Percentiles rank a stretch among this genome's conserved stretches.
These are phyloP conservation scores for Stenichneumon culpator DNA, from an alignment of 2,888 invertebrate species.

Conservation along the genomic window DNA sequence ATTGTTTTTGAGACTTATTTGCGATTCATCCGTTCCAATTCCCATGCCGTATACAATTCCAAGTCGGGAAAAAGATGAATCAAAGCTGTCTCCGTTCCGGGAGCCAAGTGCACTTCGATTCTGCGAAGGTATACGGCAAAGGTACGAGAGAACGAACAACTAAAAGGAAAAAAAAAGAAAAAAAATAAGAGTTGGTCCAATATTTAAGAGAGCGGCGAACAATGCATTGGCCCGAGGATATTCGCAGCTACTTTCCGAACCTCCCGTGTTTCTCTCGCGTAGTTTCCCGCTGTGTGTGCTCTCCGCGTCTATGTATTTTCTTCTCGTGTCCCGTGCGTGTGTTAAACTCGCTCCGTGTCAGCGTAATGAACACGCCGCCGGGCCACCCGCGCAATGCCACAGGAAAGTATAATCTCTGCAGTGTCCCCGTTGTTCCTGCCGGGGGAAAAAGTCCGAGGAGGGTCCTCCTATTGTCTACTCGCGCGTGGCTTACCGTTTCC, in stretches of 20 bases:
- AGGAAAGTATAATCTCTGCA: conserved; percentile 65
- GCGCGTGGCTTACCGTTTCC: conserved; percentile 67
- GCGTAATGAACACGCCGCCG: conserved; percentile 79
- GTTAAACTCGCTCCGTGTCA: conserved; percentile 73
- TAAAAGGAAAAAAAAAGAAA: conserved; percentile 1
- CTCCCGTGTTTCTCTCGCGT: conserved; percentile 20
- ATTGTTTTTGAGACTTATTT: neutral
- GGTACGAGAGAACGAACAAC: neutral
- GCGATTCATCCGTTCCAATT: neutral
- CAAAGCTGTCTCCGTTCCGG: no score
- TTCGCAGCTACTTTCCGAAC: conserved; percentile 52
- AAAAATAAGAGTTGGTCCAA: conserved; percentile 33
- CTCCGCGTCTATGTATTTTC: neutral
- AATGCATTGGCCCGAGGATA: conserved; percentile 53
- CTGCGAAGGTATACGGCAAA: neutral
- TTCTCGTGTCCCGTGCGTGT: conserved; percentile 50
- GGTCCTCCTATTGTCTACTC: conserved; percentile 71
- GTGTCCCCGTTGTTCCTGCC: conserved; percentile 6
- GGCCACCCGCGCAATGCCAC: conserved; percentile 75
- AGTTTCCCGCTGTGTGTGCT: neutral
- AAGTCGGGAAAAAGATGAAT: no score
- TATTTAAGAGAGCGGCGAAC: conserved; percentile 65
- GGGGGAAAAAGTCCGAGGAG: conserved; percentile 2
- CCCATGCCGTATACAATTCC: no score
- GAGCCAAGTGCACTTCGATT: neutral